phyloP scores from a whole-genome alignment of 2,888 invertebrate species.

The Platycnemis pennipes region DNA sequence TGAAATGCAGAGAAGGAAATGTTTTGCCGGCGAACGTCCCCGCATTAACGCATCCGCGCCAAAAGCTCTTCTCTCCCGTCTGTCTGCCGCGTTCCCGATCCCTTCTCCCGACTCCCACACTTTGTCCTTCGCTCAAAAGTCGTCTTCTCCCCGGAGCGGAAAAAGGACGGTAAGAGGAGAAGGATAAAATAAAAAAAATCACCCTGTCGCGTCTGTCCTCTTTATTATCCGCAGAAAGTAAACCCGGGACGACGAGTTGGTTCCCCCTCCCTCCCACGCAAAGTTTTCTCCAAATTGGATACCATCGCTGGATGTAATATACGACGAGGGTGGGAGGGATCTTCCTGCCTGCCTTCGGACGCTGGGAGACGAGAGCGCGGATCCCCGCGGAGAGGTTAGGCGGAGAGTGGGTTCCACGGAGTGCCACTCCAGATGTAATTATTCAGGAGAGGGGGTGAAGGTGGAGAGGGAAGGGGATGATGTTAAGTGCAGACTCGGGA shows the following conservation, averaged over 20 bases:
- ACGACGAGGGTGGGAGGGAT: neutral
- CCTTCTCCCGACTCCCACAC: neutral
- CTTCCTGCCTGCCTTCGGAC: neutral
- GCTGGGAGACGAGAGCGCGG: neutral
- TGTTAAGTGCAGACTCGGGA: neutral
- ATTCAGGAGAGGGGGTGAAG: neutral
- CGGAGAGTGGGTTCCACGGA: neutral
- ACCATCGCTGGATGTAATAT: neutral
- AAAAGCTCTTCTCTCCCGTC: neutral
- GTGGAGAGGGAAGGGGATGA: too few relatives aligned
- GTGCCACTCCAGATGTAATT: neutral
- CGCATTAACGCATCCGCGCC: neutral
- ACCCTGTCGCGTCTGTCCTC: neutral
- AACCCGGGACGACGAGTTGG: neutral
- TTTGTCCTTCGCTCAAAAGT: neutral
- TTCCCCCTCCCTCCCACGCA: neutral
- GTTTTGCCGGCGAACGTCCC: neutral
- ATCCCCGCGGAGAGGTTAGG: neutral
- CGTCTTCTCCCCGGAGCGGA: neutral
- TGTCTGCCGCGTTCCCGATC: neutral
- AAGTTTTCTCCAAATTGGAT: neutral
- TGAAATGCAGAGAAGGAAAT: neutral
- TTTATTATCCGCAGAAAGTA: neutral
- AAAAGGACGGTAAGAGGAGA: too few relatives aligned
- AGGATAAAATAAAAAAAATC: neutral